A percentile compares a stretch with the other conserved stretches of the same genome.
Conservation (phyloP, 2,888 invertebrate species). For the Tortrix viridana region DNA sequence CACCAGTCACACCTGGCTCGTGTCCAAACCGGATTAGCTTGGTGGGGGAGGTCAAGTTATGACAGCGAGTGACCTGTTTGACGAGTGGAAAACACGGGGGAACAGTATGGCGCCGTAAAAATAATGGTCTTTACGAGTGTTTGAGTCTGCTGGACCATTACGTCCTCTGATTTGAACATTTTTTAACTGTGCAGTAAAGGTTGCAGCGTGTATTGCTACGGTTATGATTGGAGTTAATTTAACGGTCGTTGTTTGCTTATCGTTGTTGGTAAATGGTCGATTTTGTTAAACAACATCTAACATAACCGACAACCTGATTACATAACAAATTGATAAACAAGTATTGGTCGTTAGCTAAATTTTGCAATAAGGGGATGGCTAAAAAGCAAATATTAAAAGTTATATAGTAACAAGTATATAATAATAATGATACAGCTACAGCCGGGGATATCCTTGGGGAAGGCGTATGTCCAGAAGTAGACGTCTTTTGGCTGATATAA, state of each 20-base stretch:
- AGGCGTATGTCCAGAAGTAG: too few relatives aligned
- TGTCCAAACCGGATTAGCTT: not conserved
- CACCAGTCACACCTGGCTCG: conserved; percentile 14
- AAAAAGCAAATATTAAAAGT: too few relatives aligned
- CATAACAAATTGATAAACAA: too few relatives aligned
- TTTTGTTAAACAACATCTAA: not conserved
- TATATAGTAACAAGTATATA: too few relatives aligned
- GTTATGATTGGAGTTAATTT: not conserved
- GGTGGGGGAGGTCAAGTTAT: conserved; percentile 22
- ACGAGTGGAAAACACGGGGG: conserved; percentile 41
- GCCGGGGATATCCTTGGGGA: too few relatives aligned
- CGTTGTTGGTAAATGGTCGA: not conserved
- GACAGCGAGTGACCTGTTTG: conserved; percentile 37
- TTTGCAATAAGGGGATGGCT: too few relatives aligned
- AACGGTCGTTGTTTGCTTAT: not conserved
- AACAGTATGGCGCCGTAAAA: conserved; percentile 41
- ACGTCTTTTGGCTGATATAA: too few relatives aligned
- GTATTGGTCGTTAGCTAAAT: too few relatives aligned
- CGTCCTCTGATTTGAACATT: conserved; percentile 35
- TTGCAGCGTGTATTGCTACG: not conserved
- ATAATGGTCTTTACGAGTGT: conserved; percentile 41
- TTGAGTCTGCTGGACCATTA: conserved; percentile 23
- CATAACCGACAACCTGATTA: too few relatives aligned
- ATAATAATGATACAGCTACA: too few relatives aligned
- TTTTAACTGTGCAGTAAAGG: conserved; percentile 10